These are phyloP conservation scores for Gymnoscopelus braueri DNA, from an alignment of 2,797 vertebrate species.

Conservation along the genomic window DNA sequence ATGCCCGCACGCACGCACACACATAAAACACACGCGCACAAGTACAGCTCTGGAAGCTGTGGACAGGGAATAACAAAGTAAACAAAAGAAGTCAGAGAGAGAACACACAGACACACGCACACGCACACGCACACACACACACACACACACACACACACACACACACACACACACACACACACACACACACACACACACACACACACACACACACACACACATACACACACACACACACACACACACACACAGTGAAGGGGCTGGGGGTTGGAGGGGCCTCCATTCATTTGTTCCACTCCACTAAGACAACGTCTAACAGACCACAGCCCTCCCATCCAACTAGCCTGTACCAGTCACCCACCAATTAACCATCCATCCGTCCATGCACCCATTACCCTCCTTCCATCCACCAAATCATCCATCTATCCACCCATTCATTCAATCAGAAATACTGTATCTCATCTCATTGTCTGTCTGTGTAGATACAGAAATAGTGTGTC, in stretches of 20 bases:
- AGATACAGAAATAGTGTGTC: neutral
- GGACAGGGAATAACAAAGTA: too few relatives aligned
- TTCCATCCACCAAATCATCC: neutral
- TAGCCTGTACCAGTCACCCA: neutral
- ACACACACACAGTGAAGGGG: conserved; percentile 2
- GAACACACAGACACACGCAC: conserved; percentile 6
- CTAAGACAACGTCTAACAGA: conserved; percentile 20
- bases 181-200: neutral
- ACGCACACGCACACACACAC: conserved; percentile 13
- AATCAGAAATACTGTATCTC: neutral
- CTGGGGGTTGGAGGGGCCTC: conserved; percentile 27
- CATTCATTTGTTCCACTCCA: conserved; percentile 43
- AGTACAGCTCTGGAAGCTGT: neutral
- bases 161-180: conserved; percentile 15
- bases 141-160: neutral
- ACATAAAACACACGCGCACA: conserved; percentile 29
- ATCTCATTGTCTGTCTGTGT: neutral
- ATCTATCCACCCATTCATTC: neutral
- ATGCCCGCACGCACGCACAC: conserved; percentile 52
- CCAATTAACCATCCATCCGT: conserved; percentile 17
- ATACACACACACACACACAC: conserved; percentile 26
- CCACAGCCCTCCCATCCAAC: conserved; percentile 29
- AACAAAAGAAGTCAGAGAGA: too few relatives aligned
- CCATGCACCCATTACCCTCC: neutral
- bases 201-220: conserved; percentile 33